A percentile compares a stretch with the other conserved stretches of the same genome.
Conservation (phyloP, 2,797 vertebrate species). For the Poeciliopsis gracilis region DNA sequence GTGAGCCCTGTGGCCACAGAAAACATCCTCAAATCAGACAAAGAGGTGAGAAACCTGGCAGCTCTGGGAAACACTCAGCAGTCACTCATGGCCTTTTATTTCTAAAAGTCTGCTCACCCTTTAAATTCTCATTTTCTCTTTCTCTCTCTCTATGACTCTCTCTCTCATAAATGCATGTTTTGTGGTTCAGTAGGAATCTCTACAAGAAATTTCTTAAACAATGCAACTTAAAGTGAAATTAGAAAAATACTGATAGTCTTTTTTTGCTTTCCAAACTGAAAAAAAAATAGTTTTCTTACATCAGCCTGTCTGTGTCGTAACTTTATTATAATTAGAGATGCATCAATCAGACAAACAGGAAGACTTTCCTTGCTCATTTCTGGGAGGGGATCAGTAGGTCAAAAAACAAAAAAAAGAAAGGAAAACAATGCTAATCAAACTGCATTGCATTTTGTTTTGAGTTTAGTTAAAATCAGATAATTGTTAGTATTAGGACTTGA, state of each 20-base stretch:
- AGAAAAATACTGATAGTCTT: background rate
- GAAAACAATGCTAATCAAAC: background rate
- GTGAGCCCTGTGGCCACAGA: slow-evolving; percentile 87
- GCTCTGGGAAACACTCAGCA: too few species aligned
- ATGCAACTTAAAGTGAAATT: background rate
- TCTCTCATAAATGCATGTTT: background rate
- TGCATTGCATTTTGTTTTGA: background rate
- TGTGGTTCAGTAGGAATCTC: too few species aligned
- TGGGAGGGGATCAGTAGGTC: background rate
- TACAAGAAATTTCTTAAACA: background rate
- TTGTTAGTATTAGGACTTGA: background rate
- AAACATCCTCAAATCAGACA: slow-evolving; percentile 94
- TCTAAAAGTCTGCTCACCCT: background rate
- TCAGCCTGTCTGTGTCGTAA: background rate
- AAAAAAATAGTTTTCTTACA: background rate
- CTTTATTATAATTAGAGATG: background rate
- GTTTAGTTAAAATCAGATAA: background rate
- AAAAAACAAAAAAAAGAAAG: background rate
- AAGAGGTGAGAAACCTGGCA: slow-evolving; percentile 84
- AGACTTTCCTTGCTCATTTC: background rate
- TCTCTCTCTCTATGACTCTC: too few species aligned
- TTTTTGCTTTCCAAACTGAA: background rate
- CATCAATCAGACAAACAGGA: background rate
- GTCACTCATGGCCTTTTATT: background rate
- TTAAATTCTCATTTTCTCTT: background rate